Evolutionary conservation across 2,888 invertebrate species (phyloP).

Genomic region (Spilosoma lubricipeda): DNA sequence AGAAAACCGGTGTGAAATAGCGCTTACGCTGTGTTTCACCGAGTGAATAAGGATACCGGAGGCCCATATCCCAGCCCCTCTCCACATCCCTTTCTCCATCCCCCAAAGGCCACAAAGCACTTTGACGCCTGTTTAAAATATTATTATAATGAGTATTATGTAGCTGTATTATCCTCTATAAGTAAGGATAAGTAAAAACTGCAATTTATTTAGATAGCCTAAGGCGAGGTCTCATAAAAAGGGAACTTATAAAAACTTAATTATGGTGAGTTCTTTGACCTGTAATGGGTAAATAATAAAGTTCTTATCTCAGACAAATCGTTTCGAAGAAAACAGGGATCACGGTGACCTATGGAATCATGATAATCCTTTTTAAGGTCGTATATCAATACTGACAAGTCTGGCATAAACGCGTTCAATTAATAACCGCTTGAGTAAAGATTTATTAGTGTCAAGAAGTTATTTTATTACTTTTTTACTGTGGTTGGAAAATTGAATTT

Average conservation of each 20-base stretch:
- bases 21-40: too few species aligned
- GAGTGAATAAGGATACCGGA: too few species aligned
- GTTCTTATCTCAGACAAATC: not conserved
- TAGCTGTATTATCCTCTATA: constrained; percentile 19
- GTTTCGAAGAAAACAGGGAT: not conserved
- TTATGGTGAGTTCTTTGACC: not conserved
- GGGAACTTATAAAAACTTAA: not conserved
- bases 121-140: too few species aligned
- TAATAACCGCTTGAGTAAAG: not conserved
- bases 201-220: not conserved
- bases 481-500: too few species aligned
- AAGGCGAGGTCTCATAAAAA: not conserved
- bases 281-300: not conserved
- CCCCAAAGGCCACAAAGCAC: too few species aligned
- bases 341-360: not conserved
- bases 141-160: constrained; percentile 21
- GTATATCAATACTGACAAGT: not conserved
- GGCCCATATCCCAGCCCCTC: too few species aligned
- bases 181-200: not conserved
- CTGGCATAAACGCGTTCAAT: not conserved
- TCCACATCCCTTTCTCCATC: too few species aligned
- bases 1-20: too few species aligned
- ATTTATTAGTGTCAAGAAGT: not conserved
- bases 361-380: not conserved
- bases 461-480: too few species aligned